Base-by-base conservation (phyloP, 2,888 invertebrate species). In the Scaptomyza reducta region DNA sequence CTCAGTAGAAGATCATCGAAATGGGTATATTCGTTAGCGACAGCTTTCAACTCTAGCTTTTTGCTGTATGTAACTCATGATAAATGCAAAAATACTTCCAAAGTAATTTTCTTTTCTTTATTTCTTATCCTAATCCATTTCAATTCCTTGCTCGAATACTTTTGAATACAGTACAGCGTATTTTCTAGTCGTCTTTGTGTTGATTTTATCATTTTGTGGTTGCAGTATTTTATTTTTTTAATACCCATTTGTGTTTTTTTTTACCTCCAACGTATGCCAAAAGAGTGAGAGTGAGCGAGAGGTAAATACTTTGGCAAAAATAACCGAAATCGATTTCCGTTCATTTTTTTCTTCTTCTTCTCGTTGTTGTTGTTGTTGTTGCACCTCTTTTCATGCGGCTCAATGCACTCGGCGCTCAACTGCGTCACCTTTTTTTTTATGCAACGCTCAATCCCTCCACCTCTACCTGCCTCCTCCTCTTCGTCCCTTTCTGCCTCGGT, bases 261-360 rank as follows among this genome's bases (percentile, higher is more conserved):
- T 16, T 54, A 22, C 5, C 16, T 35, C 10, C 22, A 33, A 41
- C 25, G 25, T 35, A 22, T 49, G 14, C 35, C 33, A 22, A 7
- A 10, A 14, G 22, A 3, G 10, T 9, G 16, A 10, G 27, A 1
- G 45, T 11, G 45, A 7, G 41, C 31, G 62, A 18, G 38, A 63
- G 22, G 53, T 10, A 70, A 67, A 61, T 41, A 49, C 55, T 49
- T 47, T 47, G 58, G 68, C 38, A 38, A 53, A 70, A 70, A 73
- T 64, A 65, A 60, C 67, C 64, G 49, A 82, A 77, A 87, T 87
- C 86, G 79, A 84, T 84, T 82, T 83, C 77, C 86, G 83, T 65
- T 77, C 54, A 47, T 55, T 50, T 64, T 60, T 45, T 29, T 33
- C 13, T 31, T 33, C 33, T 11, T 40, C 16, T 40, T 16, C 10